A percentile compares a stretch with the other conserved stretches of the same genome.
These are phyloP conservation scores for Epizoanthus rinbou DNA, from an alignment of 92 coral and sea anemone genomes.

Conservation along the genomic window DNA sequence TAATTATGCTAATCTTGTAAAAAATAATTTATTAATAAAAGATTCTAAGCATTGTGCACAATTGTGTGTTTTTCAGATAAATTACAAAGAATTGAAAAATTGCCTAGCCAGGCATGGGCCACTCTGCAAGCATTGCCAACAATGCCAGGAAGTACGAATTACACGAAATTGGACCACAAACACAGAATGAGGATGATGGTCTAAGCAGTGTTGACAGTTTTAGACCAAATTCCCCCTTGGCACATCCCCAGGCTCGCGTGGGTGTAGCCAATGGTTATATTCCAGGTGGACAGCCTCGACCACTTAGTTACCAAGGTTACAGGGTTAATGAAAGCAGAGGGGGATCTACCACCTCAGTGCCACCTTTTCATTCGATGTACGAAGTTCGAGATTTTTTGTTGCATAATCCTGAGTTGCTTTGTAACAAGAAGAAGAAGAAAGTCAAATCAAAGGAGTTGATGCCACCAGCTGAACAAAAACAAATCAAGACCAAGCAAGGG, in stretches of 20 bases:
- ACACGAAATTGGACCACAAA: constrained; percentile 20
- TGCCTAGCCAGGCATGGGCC: constrained; percentile 57
- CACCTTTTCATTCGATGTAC: constrained; percentile 67
- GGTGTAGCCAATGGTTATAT: constrained; percentile 45
- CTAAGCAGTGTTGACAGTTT: constrained; percentile 78
- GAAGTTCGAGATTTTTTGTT: constrained; percentile 73
- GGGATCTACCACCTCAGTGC: constrained; percentile 14
- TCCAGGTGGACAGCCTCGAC: constrained; percentile 29
- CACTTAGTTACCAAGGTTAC: constrained; percentile 50
- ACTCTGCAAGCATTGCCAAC: constrained; percentile 72
- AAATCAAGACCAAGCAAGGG: constrained; percentile 90
- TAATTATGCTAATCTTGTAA: no score
- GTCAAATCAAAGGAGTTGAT: constrained; percentile 37
- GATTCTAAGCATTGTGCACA: no score
- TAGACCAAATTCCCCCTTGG: constrained; percentile 76
- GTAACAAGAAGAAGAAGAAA: constrained; percentile 58
- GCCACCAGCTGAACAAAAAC: constrained; percentile 59
- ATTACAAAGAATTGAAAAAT: not conserved
- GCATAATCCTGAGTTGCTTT: constrained; percentile 68
- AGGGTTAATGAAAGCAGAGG: constrained; percentile 27
- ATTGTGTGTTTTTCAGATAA: not conserved
- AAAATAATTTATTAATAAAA: no score
- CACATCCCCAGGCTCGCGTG: constrained; percentile 74
- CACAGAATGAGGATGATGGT: constrained; percentile 54
- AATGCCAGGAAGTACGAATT: constrained; percentile 54